phyloP scores from a whole-genome alignment of 92 coral and sea anemone species.

The Palythoa heliodiscus region DNA sequence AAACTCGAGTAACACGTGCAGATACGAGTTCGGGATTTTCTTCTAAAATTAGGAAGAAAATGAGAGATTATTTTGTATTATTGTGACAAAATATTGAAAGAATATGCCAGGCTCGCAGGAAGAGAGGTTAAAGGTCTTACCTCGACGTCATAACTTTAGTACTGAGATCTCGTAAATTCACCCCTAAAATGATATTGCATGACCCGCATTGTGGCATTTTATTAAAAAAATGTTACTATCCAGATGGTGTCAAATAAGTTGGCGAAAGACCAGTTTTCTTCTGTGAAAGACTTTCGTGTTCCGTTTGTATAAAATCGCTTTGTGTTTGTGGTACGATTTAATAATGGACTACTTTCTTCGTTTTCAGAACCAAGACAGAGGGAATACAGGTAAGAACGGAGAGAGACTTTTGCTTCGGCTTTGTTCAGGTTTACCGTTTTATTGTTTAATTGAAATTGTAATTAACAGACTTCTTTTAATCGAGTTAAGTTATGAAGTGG shows the following conservation, averaged over 20 bases:
- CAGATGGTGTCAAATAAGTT: background rate
- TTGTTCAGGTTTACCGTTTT: background rate
- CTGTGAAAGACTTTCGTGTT: background rate
- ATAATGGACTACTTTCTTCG: constrained; percentile 28
- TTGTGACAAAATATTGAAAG: background rate
- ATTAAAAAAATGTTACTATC: background rate
- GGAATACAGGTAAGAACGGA: constrained; percentile 38
- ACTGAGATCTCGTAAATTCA: background rate
- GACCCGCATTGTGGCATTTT: background rate
- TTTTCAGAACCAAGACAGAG: constrained; percentile 64
- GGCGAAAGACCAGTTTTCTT: background rate
- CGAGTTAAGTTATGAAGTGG: background rate
- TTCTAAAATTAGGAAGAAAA: background rate
- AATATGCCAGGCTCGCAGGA: background rate
- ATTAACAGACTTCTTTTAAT: background rate
- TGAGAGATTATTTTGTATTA: background rate
- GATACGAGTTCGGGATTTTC: no score
- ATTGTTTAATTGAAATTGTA: background rate
- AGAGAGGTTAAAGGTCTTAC: background rate
- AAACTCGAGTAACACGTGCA: no score
- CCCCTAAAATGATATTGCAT: constrained; percentile 4
- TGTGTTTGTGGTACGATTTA: background rate
- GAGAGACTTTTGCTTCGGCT: background rate
- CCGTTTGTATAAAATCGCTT: background rate
- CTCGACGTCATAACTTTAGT: constrained; percentile 15